Base-by-base conservation (phyloP, 2,797 vertebrate genomes). In the Phylloscopus collybita region DNA sequence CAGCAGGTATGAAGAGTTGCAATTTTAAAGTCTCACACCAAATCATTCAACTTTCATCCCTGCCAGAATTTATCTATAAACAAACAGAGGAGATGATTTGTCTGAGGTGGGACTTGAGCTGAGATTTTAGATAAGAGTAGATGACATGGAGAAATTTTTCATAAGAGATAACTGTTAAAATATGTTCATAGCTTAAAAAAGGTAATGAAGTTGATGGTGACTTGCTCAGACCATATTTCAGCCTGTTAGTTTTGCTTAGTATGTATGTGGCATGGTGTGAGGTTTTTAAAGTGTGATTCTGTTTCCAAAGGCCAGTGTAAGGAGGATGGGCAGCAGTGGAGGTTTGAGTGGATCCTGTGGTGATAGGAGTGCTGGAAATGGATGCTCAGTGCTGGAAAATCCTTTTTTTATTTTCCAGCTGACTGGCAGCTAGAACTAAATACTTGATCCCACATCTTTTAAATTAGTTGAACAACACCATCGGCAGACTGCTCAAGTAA, bases 351-450 rank as follows among this genome's bases (percentile, higher is more conserved):
- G 75, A 54, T 95, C 56, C 69, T 91, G 81, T 87, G 62, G 61
- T 0, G 6, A 26, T 16, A 53, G 57, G 13, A 86, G 19, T 79
- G 59, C 56, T 86, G 23, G 65, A 80, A 85, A 25, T 80, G 54
- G 40, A 70, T 92, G 61, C 50, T 88, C 44, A 42, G 82, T 53
- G 61, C 79, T 74, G 42, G n/a, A 51, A 49, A 91, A 87, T 92
- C 42, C 45, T 26, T 45, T 88, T 83, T 84, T 83, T 71, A n/a
- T 93, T 88, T 95, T 74, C 44, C 84, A 79, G 36, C 51, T 83
- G 75, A 66, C 54, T 89, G 85, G 27, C 61, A 87, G 38, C 71
- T 87, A 40, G 13, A 70, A 69, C 72, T 67, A 86, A 92, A 78
- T 20, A 61, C 36, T 85, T 61, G 57, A 83, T 74, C 38, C 51